Evolutionary conservation across 1,140 invertebrate genomes (phyloP).

Genomic region (Odontomachus brunneus): DNA sequence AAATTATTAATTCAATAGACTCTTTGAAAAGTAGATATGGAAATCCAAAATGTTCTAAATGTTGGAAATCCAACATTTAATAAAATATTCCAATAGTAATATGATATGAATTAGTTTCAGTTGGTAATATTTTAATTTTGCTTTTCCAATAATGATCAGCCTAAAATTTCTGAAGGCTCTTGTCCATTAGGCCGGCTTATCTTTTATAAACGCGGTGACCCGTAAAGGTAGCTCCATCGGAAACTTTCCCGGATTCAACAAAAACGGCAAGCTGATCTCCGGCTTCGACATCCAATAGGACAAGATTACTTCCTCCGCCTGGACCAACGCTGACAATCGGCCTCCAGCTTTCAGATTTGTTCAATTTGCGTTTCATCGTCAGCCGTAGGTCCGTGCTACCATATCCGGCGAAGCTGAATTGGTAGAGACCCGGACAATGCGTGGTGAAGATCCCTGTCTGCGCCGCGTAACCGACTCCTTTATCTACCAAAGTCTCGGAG

Average conservation of each 20-base stretch:
- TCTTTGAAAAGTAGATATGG: not conserved
- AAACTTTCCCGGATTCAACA: slow-evolving; percentile 79
- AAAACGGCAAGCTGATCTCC: slow-evolving; percentile 84
- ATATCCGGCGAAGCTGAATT: slow-evolving; percentile 85
- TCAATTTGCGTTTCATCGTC: slow-evolving; percentile 81
- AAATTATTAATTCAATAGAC: not conserved
- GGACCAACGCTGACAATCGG: slow-evolving; percentile 77
- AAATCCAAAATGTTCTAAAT: no score
- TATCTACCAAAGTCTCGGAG: slow-evolving; percentile 81
- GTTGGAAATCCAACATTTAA: not conserved
- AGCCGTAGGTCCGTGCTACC: slow-evolving; percentile 79
- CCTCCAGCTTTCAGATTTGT: slow-evolving; percentile 80
- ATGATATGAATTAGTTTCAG: not conserved
- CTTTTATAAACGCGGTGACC: slow-evolving; percentile 80
- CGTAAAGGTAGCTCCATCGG: slow-evolving; percentile 81
- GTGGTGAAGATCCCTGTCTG: slow-evolving; percentile 85
- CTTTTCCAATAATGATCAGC: not conserved
- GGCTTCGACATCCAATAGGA: slow-evolving; percentile 81
- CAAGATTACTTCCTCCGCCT: slow-evolving; percentile 82
- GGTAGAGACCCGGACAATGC: slow-evolving; percentile 86
- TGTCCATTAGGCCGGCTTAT: not conserved
- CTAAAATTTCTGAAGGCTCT: slow-evolving; percentile 2
- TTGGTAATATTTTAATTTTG: not conserved
- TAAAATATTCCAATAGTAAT: not conserved
- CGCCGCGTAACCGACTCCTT: slow-evolving; percentile 84